phyloP scores from a whole-genome alignment of 1,140 invertebrate species.

The Aphaenogaster floridana region DNA sequence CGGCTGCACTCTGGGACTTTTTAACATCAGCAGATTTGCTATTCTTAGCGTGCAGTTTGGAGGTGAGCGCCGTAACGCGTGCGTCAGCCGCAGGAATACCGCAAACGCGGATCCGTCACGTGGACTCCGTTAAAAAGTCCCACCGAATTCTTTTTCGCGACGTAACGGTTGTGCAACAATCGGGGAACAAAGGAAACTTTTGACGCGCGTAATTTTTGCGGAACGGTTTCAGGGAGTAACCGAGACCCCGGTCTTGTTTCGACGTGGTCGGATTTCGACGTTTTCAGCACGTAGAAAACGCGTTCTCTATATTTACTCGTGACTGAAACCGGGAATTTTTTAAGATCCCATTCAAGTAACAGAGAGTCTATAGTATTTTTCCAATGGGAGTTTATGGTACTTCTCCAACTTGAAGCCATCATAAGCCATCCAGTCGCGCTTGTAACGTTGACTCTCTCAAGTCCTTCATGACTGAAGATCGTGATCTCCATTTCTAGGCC shows the following conservation, averaged over 20 bases:
- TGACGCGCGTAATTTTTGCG: constrained; percentile 6
- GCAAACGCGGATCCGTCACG: background rate
- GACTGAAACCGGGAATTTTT: background rate
- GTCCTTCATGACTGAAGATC: too few relatives aligned
- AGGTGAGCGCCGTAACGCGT: constrained; percentile 86
- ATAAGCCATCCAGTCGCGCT: too few relatives aligned
- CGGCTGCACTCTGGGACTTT: constrained; percentile 94
- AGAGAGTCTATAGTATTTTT: too few relatives aligned
- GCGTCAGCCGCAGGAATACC: background rate
- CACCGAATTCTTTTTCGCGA: background rate
- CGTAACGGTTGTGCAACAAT: background rate
- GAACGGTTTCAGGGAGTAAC: background rate
- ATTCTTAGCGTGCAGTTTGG: constrained; percentile 95
- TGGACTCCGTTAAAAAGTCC: background rate
- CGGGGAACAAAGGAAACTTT: background rate
- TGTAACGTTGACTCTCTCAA: too few relatives aligned
- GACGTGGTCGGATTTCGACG: background rate
- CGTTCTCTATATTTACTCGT: background rate
- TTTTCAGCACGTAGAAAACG: background rate
- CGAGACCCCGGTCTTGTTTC: background rate
- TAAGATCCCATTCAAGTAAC: too few relatives aligned
- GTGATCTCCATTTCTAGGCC: too few relatives aligned
- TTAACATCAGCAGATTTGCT: constrained; percentile 96
- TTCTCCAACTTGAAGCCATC: too few relatives aligned
- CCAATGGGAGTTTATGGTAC: too few relatives aligned